phyloP scores from a whole-genome alignment of 2,797 vertebrate genomes.

The Chelmon rostratus region DNA sequence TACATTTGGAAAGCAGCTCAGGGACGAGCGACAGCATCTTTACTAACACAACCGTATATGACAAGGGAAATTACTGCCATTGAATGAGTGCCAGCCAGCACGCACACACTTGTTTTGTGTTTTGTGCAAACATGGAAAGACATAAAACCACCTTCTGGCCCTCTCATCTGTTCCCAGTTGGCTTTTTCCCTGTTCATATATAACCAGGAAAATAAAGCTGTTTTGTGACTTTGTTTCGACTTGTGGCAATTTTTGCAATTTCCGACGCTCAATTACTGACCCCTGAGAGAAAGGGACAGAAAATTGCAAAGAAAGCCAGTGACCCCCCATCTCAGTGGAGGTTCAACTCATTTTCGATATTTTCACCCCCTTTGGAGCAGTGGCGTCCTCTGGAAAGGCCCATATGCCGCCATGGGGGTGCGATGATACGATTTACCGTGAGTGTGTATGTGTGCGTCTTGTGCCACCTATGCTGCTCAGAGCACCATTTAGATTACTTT shows the following conservation, averaged over 20 bases:
- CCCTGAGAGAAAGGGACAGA: constrained; percentile 59
- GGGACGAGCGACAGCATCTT: constrained; percentile 68
- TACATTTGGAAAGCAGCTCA: constrained; percentile 77
- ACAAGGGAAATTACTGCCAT: constrained; percentile 70
- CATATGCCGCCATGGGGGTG: constrained; percentile 51
- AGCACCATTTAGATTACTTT: constrained; percentile 82
- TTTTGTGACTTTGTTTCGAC: constrained; percentile 71
- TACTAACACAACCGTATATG: constrained; percentile 61
- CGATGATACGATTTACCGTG: constrained; percentile 65
- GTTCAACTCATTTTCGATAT: constrained; percentile 72
- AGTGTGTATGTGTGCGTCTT: constrained; percentile 37
- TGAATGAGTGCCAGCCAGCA: constrained; percentile 39
- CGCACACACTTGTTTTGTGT: constrained; percentile 36
- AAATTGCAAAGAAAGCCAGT: constrained; percentile 53
- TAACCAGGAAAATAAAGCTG: constrained; percentile 59
- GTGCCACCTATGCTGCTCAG: constrained; percentile 46
- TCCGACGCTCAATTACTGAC: constrained; percentile 67
- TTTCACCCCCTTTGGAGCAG: constrained; percentile 65
- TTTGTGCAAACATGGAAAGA: constrained; percentile 53
- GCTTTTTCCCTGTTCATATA: constrained; percentile 54
- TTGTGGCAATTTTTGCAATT: constrained; percentile 68
- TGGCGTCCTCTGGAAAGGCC: constrained; percentile 57
- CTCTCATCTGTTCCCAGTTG: constrained; percentile 67
- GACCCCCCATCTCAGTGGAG: constrained; percentile 62
- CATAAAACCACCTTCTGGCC: constrained; percentile 68